Evolutionary conservation across 2,888 invertebrate genomes (phyloP).

Genomic region (Apodemia hepburni): DNA sequence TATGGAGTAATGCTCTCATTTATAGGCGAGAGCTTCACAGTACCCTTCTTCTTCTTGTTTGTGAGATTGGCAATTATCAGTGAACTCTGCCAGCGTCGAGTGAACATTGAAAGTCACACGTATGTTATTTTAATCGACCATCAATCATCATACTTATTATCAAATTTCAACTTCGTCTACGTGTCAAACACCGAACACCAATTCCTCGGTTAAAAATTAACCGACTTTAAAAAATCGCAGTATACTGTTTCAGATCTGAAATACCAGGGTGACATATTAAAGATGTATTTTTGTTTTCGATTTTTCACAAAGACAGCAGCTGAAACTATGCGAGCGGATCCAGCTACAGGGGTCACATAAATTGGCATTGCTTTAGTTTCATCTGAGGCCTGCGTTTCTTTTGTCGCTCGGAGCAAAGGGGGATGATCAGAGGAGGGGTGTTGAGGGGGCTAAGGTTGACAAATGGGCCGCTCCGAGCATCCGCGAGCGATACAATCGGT

Average conservation of each 20-base stretch:
- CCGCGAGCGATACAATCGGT: conserved; percentile 79
- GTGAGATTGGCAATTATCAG: no score
- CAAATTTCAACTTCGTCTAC: no score
- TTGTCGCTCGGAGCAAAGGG: conserved; percentile 46
- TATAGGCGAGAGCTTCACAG: no score
- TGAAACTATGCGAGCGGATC: conserved; percentile 27
- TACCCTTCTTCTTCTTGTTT: no score
- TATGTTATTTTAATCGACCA: no score
- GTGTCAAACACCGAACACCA: no score
- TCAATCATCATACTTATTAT: no score
- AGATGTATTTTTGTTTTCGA: background rate
- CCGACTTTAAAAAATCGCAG: no score
- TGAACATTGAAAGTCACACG: no score
- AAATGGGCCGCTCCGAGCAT: conserved; percentile 79
- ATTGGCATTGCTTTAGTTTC: conserved; percentile 66
- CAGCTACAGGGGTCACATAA: conserved; percentile 45
- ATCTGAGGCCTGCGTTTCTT: conserved; percentile 64
- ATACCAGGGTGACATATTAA: background rate
- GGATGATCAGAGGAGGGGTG: conserved; percentile 33
- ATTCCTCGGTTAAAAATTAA: no score
- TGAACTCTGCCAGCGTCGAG: no score
- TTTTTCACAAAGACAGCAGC: conserved; percentile 25
- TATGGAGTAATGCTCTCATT: no score
- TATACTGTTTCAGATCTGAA: background rate
- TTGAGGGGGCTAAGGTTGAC: conserved; percentile 70